Percentiles rank a stretch among this genome's conserved stretches.
phyloP scores from a whole-genome alignment of 1,140 invertebrate genomes.

The Drosophila lacteicornis region DNA sequence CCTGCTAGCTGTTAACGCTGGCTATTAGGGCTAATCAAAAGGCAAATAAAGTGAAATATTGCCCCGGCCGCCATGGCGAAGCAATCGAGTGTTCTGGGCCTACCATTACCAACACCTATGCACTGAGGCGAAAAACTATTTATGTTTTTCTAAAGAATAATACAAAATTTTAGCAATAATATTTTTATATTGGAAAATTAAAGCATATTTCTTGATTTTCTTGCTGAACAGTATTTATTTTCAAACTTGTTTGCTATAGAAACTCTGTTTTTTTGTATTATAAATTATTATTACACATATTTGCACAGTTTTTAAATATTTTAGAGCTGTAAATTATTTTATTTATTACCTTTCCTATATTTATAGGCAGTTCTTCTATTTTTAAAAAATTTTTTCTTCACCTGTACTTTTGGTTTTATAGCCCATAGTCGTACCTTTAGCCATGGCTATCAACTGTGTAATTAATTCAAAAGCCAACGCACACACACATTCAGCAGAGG shows the following conservation, averaged over 20 bases:
- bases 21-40: constrained; percentile 82
- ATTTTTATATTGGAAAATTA: background rate
- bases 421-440: constrained; percentile 28
- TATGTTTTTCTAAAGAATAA: background rate
- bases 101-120: constrained; percentile 12
- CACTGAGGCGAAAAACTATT: background rate
- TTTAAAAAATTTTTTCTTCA: background rate
- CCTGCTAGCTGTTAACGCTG: constrained; percentile 47
- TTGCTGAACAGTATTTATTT: too few species aligned
- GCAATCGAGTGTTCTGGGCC: constrained; percentile 38
- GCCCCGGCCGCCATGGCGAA: constrained; percentile 23
- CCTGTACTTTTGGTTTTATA: constrained; percentile 11
- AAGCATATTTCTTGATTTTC: background rate
- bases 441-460: constrained; percentile 67
- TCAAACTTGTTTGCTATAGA: background rate
- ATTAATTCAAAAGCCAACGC: constrained; percentile 70
- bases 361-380: too few species aligned
- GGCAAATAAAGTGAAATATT: constrained; percentile 77
- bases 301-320: too few species aligned
- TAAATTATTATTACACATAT: background rate
- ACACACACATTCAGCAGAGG: constrained; percentile 47
- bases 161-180: too few species aligned
- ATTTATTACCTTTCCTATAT: background rate
- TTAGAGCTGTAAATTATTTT: background rate
- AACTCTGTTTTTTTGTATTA: background rate